phyloP scores from a whole-genome alignment of 2,888 invertebrate genomes.

The Lampropteryx suffumata region DNA sequence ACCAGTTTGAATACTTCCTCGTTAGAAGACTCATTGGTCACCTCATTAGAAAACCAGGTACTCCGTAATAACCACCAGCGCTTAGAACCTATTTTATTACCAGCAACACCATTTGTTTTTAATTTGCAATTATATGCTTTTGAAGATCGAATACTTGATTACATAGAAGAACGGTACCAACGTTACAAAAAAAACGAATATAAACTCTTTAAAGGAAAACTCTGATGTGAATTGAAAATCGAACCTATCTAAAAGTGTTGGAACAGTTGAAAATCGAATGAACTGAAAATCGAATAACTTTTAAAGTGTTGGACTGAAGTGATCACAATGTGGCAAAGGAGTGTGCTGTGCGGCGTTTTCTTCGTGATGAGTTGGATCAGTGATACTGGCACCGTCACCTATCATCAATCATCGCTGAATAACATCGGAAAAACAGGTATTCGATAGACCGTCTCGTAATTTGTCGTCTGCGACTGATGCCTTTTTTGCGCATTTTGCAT shows the following conservation, averaged over 20 bases:
- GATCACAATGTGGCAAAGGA: conserved; percentile 59
- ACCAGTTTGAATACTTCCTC: conserved; percentile 24
- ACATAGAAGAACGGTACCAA: not conserved
- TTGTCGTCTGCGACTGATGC: no score
- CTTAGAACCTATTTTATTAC: not conserved
- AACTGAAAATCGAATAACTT: conserved; percentile 8
- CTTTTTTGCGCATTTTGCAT: no score
- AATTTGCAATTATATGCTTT: no score
- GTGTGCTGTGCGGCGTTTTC: conserved; percentile 51
- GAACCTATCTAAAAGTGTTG: conserved; percentile 8
- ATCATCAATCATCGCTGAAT: conserved; percentile 54
- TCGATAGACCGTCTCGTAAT: no score
- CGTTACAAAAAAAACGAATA: conserved; percentile 1
- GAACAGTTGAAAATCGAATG: conserved; percentile 1
- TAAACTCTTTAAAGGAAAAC: conserved; percentile 1
- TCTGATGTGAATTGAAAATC: conserved; percentile 1
- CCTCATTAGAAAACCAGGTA: conserved; percentile 46
- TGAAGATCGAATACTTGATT: no score
- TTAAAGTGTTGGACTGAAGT: conserved; percentile 26
- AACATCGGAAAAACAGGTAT: conserved; percentile 64
- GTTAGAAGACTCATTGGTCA: conserved; percentile 32
- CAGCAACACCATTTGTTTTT: not conserved
- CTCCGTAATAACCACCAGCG: conserved; percentile 2
- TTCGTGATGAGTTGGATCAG: conserved; percentile 64
- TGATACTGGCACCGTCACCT: conserved; percentile 59